Evolutionary conservation across 2,888 invertebrate species (phyloP).

Genomic region (Exephanes ischioxanthus): DNA sequence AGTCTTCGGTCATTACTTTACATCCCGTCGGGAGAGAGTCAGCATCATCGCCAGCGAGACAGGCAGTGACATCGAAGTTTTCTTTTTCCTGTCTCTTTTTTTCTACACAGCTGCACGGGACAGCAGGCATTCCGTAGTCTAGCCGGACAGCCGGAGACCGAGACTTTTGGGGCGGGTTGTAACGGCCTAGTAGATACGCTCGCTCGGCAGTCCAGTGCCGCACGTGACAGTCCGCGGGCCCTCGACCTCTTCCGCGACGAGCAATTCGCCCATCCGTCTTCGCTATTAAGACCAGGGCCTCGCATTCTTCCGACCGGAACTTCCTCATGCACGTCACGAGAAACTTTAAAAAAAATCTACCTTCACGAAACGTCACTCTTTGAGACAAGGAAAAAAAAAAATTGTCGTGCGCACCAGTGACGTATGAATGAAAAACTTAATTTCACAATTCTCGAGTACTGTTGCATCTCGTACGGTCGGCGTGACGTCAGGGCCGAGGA

Average conservation of each 20-base stretch:
- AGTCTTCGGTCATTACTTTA: conserved; percentile 4
- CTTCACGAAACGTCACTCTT: neutral
- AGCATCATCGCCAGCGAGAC: conserved; percentile 52
- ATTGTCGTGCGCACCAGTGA: neutral
- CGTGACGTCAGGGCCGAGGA: conserved; percentile 59
- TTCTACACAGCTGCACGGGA: conserved; percentile 71
- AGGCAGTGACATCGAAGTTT: conserved; percentile 75
- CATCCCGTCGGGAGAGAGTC: conserved; percentile 19
- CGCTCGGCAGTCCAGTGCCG: conserved; percentile 49
- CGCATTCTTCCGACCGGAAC: neutral
- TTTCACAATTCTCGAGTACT: conserved; percentile 22
- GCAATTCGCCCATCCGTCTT: neutral
- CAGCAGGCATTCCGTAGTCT: conserved; percentile 76
- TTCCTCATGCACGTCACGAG: neutral
- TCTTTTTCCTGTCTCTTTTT: conserved; percentile 43
- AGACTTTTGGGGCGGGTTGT: conserved; percentile 55
- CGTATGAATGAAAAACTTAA: conserved; percentile 46
- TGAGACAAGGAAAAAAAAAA: neutral
- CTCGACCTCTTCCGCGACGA: conserved; percentile 14
- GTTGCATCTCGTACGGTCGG: conserved; percentile 36
- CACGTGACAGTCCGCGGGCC: conserved; percentile 38
- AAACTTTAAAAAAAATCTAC: conserved; percentile 9
- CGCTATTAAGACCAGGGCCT: neutral
- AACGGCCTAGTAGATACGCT: conserved; percentile 48
- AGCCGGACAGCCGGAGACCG: conserved; percentile 66